A percentile compares a stretch with the other conserved stretches of the same genome.
Evolutionary conservation across 2,113 vertebrate species (phyloP).

Genomic region (Carassius auratus): DNA sequence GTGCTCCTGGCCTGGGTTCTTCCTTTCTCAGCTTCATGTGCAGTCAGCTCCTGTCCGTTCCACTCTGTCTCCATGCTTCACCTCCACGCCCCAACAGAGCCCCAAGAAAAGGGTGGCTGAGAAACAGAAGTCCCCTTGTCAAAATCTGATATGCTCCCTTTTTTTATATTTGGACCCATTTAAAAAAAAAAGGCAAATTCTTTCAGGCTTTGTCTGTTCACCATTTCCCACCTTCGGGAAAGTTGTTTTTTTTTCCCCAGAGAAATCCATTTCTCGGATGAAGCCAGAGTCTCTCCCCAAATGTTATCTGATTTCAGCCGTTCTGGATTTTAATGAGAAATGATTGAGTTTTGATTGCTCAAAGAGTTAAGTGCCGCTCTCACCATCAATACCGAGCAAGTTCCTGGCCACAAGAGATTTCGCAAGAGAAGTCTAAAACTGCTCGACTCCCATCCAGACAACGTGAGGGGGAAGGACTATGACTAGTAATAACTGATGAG

Average conservation of each 20-base stretch:
- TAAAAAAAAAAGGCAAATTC: conserved; percentile 58
- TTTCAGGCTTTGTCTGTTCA: conserved; percentile 54
- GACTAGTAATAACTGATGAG: conserved; percentile 48
- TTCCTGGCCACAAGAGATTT: conserved; percentile 42
- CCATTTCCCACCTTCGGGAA: conserved; percentile 49
- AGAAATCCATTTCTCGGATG: conserved; percentile 50
- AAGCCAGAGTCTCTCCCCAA: conserved; percentile 25
- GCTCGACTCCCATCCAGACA: conserved; percentile 5
- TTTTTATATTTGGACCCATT: conserved; percentile 61
- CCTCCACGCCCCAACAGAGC: conserved; percentile 72
- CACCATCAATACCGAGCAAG: conserved; percentile 31
- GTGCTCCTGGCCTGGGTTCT: conserved; percentile 72
- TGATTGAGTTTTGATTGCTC: conserved; percentile 58
- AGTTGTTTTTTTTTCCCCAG: conserved; percentile 48
- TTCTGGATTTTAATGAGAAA: conserved; percentile 56
- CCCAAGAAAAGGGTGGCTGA: conserved; percentile 47
- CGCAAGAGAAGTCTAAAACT: conserved; percentile 20
- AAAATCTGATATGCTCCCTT: conserved; percentile 54
- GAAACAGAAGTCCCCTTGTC: conserved; percentile 67
- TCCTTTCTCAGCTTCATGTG: conserved; percentile 75
- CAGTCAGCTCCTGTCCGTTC: conserved; percentile 84
- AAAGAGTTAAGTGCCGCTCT: conserved; percentile 47
- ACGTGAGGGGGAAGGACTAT: conserved; percentile 21
- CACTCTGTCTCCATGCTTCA: conserved; percentile 80
- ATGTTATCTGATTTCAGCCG: conserved; percentile 53